A percentile compares a stretch with the other conserved stretches of the same genome.
These are phyloP conservation scores for Lacerta bilineata DNA, from an alignment of 2,797 vertebrate genomes.

Conservation along the genomic window DNA sequence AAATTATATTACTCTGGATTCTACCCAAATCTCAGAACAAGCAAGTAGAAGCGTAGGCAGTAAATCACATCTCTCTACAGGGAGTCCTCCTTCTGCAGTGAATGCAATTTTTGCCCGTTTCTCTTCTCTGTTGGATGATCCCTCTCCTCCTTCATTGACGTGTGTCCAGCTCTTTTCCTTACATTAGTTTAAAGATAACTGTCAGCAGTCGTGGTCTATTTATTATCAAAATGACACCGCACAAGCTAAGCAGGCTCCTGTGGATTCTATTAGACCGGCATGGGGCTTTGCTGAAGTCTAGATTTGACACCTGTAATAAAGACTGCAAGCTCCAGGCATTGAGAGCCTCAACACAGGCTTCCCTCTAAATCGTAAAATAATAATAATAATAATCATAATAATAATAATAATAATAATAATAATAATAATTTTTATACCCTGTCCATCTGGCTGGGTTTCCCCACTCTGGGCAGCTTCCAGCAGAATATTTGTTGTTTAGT, in stretches of 20 bases:
- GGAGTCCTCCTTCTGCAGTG: conserved; percentile 4
- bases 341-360: neutral
- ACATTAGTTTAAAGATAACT: conserved; percentile 34
- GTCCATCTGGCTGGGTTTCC: too few species aligned
- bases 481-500: too few species aligned
- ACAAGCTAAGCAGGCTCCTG: conserved; percentile 19
- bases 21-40: conserved; percentile 16
- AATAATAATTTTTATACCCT: too few species aligned
- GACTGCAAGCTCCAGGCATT: neutral
- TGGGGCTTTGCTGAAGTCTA: neutral
- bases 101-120: conserved; percentile 18
- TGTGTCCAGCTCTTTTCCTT: conserved; percentile 4
- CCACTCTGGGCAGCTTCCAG: too few species aligned
- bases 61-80: conserved; percentile 25
- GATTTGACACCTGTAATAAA: conserved; percentile 34
- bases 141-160: neutral
- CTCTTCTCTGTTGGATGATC: conserved; percentile 13
- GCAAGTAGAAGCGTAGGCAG: conserved; percentile 16
- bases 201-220: conserved; percentile 6
- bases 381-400: too few species aligned
- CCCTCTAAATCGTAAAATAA: neutral
- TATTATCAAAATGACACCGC: conserved; percentile 24
- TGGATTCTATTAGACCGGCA: conserved; percentile 11
- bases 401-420: too few species aligned
- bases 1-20: neutral